phyloP scores from a whole-genome alignment of 2,888 invertebrate species.

The Megamerina dolium region DNA sequence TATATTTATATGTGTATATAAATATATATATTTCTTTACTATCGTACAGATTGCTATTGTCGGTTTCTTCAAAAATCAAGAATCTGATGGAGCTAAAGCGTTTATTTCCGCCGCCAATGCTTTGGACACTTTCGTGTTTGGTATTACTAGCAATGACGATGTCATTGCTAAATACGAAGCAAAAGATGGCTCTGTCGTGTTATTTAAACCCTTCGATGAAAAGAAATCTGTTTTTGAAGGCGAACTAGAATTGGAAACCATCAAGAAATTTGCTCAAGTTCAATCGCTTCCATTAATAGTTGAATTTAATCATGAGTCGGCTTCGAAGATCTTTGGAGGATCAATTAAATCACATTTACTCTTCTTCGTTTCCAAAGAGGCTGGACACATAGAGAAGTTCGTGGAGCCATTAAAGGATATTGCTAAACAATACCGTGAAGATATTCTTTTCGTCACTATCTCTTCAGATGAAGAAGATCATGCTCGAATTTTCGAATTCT shows the following conservation, averaged over 20 bases:
- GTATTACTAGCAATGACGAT: constrained; percentile 71
- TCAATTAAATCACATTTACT: constrained; percentile 95
- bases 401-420: constrained; percentile 72
- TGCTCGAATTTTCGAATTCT: constrained; percentile 96
- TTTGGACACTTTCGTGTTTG: constrained; percentile 86
- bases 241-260: constrained; percentile 59
- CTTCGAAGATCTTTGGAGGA: constrained; percentile 97
- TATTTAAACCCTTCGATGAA: constrained; percentile 95
- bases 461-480: constrained; percentile 94
- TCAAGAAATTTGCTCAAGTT: constrained; percentile 77
- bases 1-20: background rate
- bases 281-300: constrained; percentile 86
- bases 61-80: constrained; percentile 84
- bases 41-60: constrained; percentile 68
- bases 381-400: constrained; percentile 75
- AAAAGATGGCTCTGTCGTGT: constrained; percentile 69
- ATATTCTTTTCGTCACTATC: constrained; percentile 91
- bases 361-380: constrained; percentile 88
- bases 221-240: constrained; percentile 67
- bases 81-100: constrained; percentile 72
- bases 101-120: constrained; percentile 74
- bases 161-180: constrained; percentile 75
- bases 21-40: background rate
- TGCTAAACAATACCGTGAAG: constrained; percentile 85
- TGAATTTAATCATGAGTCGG: constrained; percentile 96